Evolutionary conservation across 1,140 invertebrate species (phyloP).

Genomic region (Lycorma delicatula): DNA sequence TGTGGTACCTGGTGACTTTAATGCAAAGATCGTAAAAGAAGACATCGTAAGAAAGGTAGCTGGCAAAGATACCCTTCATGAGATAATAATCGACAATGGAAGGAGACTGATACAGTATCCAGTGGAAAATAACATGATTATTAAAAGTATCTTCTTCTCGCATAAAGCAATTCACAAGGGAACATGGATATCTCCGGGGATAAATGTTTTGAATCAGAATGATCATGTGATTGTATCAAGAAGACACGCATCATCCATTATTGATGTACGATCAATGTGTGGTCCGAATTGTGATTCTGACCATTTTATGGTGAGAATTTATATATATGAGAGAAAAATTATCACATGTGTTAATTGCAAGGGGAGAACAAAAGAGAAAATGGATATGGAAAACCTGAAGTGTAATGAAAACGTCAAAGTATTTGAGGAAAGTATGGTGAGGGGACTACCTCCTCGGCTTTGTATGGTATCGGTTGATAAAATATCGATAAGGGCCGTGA

Average conservation of each 20-base stretch:
- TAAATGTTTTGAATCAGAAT: background rate
- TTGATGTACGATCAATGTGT: background rate
- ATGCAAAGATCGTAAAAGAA: background rate
- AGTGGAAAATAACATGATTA: background rate
- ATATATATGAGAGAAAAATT: too few relatives aligned
- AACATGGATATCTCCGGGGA: background rate
- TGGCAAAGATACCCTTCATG: background rate
- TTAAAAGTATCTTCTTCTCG: background rate
- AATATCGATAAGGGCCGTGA: too few relatives aligned
- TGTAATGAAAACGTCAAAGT: too few relatives aligned
- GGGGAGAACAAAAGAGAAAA: too few relatives aligned
- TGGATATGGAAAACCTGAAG: too few relatives aligned
- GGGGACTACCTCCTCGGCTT: too few relatives aligned
- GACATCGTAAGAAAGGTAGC: background rate
- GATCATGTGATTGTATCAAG: background rate
- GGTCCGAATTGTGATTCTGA: background rate
- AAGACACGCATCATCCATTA: background rate
- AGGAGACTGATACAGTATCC: background rate
- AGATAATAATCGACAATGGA: background rate
- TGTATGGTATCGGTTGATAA: too few relatives aligned
- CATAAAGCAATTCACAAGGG: background rate
- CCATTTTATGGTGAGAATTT: background rate
- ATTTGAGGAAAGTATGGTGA: too few relatives aligned
- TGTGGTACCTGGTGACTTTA: background rate
- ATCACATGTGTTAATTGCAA: too few relatives aligned